Evolutionary conservation across 2,888 invertebrate species (phyloP), one percentile per base, ranked within the genome.

Genomic region (Gymnocheta viridis): DNA sequence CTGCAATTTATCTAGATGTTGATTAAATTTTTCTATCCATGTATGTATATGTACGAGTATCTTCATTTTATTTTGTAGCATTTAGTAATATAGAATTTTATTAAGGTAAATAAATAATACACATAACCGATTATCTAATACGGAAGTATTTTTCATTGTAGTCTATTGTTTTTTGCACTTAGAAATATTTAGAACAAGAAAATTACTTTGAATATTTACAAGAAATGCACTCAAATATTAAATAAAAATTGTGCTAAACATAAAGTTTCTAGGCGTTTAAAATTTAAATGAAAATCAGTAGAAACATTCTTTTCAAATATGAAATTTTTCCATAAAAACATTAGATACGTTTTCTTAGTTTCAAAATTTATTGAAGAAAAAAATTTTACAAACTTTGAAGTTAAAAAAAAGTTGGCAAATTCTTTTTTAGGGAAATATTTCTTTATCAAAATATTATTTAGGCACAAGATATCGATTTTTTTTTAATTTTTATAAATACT

Each of bases 111-210:
- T 76, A 82, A 81, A 76, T 74, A 81, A 47, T 69, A 54, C 62
- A 64, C 47, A 56, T 24, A 69, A 64, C 27, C 62, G 74, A 82
- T 76, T 82, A 82, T 82, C 81, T 82, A 82, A 82, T 82, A 70
- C 81, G 81, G 81, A 82, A 82, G 76, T 47, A 64, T 62, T 72
- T 72, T 54, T 51, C 35, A 64, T 72, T 69, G 44, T 27, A 35
- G 44, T 35, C 47, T 67, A 77, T 77, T 69, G 66, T 67, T 74
- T 67, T 64, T 51, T 41, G n/a, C 17, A 35, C 6, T 35, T 73
- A 72, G 9, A 47, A 24, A 60, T 47, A 47, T 56, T 60, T 49
- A 49, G 27, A 62, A 62, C 19, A 17, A 27, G n/a, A 38, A 38
- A 62, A 24, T 5, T 27, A 12, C 17, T 49, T 62, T 9, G 7